Conservation (phyloP, 2,888 invertebrate species). For the Dynastes grantii region DNA sequence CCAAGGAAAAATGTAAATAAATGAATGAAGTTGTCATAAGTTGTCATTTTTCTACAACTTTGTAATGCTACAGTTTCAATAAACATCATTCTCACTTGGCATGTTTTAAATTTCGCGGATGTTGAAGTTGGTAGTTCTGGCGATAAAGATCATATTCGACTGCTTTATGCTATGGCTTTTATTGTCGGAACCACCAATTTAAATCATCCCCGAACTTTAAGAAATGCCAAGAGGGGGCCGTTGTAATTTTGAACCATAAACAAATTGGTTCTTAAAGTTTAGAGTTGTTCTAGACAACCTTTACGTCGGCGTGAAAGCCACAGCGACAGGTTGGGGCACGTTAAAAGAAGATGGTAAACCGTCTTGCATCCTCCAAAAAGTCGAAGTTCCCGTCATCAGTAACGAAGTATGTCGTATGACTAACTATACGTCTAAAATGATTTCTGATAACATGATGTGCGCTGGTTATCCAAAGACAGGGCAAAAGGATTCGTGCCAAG, state of each 20-base stretch:
- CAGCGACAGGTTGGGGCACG: slow-evolving; percentile 92
- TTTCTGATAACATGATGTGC: slow-evolving; percentile 91
- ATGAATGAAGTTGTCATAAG: no score
- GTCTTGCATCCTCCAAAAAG: slow-evolving; percentile 87
- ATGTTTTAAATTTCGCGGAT: no score
- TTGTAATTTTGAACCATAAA: not conserved
- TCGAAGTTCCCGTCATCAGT: slow-evolving; percentile 83
- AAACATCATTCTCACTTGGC: no score
- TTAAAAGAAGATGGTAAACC: slow-evolving; percentile 89
- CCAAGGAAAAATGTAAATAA: no score
- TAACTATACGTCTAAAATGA: slow-evolving; percentile 88
- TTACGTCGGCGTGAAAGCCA: slow-evolving; percentile 82
- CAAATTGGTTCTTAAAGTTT: not conserved
- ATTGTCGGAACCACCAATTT: no score
- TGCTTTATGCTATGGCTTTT: no score
- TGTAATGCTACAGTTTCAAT: no score
- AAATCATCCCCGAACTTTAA: no score
- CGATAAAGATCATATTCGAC: no score
- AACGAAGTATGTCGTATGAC: slow-evolving; percentile 84
- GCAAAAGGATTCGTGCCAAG: slow-evolving; percentile 87
- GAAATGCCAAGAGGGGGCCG: no score
- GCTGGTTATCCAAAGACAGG: slow-evolving; percentile 84
- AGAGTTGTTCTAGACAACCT: slow-evolving; percentile 72
- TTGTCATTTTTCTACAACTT: no score
- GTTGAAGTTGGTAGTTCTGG: no score